Evolutionary conservation across 2,888 invertebrate genomes (phyloP).

Genomic region (Cotesia congregata): DNA sequence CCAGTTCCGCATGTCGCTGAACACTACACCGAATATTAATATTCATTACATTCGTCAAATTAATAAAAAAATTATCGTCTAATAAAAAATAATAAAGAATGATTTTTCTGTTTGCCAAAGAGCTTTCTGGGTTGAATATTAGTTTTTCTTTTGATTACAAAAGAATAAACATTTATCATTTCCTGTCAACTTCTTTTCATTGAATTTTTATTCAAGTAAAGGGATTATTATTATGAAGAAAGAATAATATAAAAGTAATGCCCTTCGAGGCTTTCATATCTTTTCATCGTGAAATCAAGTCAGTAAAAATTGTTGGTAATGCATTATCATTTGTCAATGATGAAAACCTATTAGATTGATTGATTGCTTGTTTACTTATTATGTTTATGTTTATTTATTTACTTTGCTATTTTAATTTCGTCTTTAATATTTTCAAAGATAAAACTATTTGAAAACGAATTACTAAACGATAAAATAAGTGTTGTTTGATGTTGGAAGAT

Average conservation of each 20-base stretch:
- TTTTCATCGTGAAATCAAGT: neutral
- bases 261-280: neutral
- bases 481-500: slow-evolving; percentile 59
- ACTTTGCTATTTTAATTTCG: no score
- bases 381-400: neutral
- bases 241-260: slow-evolving; percentile 31
- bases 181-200: neutral
- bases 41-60: neutral
- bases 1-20: slow-evolving; percentile 95
- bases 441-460: slow-evolving; percentile 24
- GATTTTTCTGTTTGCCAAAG: neutral
- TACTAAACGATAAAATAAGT: slow-evolving; percentile 62
- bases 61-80: neutral
- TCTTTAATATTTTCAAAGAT: neutral
- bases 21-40: slow-evolving; percentile 75
- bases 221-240: slow-evolving; percentile 28
- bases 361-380: neutral
- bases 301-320: neutral
- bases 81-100: neutral
- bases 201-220: neutral
- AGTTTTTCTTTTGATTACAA: neutral
- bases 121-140: neutral
- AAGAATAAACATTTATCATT: neutral
- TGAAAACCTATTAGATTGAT: neutral
- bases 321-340: neutral